These are phyloP conservation scores for Hoplostethus mediterraneus DNA, from an alignment of 2,797 vertebrate genomes.

Conservation along the genomic window DNA sequence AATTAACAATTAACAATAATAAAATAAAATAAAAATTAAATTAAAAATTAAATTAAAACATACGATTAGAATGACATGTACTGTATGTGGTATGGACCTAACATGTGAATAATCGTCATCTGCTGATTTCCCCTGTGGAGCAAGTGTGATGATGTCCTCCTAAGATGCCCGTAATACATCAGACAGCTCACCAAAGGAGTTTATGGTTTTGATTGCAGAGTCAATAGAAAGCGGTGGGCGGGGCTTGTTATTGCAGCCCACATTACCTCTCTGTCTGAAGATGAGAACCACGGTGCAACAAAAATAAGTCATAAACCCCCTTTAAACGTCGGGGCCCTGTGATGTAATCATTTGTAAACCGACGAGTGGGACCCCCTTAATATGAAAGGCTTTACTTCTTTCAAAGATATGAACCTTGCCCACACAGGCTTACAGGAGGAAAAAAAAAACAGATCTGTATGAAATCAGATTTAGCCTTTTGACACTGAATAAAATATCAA, in stretches of 20 bases:
- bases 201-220: conserved; percentile 10
- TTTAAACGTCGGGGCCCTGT: conserved; percentile 27
- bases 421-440: conserved; percentile 43
- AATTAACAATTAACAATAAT: conserved; percentile 2
- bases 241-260: neutral
- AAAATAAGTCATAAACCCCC: conserved; percentile 29
- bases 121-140: conserved; percentile 19
- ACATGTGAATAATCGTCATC: conserved; percentile 39
- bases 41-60: neutral
- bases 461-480: conserved; percentile 84
- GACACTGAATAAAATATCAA: conserved; percentile 84
- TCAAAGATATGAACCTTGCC: conserved; percentile 65
- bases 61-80: neutral
- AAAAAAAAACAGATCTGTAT: conserved; percentile 48
- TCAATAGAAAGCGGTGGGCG: neutral
- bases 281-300: conserved; percentile 24
- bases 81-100: neutral
- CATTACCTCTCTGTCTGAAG: conserved; percentile 4
- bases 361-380: conserved; percentile 59
- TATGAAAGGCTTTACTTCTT: conserved; percentile 68
- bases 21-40: no score
- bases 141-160: conserved; percentile 16
- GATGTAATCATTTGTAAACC: conserved; percentile 70
- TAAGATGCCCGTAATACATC: conserved; percentile 16
- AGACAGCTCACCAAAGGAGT: conserved; percentile 9